phyloP scores from a whole-genome alignment of 2,888 invertebrate genomes.

The Sceliomorpha sp. region DNA sequence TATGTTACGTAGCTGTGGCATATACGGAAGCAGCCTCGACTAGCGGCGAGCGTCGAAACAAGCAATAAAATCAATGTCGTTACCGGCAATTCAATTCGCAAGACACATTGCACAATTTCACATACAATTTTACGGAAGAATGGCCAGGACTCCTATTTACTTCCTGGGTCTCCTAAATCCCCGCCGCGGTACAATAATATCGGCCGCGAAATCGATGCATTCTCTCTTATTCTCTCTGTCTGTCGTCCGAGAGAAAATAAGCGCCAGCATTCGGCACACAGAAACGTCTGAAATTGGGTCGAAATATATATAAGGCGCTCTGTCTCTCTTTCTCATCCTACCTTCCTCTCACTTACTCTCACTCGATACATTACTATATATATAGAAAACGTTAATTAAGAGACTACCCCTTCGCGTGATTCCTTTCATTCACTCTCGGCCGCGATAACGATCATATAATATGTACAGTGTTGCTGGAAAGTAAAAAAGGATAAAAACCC shows the following conservation, averaged over 20 bases:
- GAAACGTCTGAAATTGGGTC: conserved; percentile 35
- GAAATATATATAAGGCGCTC: conserved; percentile 17
- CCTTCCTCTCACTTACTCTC: not conserved
- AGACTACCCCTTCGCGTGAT: conserved; percentile 43
- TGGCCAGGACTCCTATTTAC: conserved; percentile 78
- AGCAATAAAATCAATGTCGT: conserved; percentile 81
- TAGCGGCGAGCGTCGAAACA: conserved; percentile 68
- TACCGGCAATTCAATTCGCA: conserved; percentile 80
- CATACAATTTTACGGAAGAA: conserved; percentile 81
- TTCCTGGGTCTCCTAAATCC: conserved; percentile 74
- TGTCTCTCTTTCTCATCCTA: conserved; percentile 1
- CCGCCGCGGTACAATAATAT: conserved; percentile 63
- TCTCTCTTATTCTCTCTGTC: conserved; percentile 14
- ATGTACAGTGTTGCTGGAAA: conserved; percentile 17
- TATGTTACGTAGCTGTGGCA: conserved; percentile 12
- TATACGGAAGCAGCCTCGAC: conserved; percentile 25
- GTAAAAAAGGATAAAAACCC: not conserved
- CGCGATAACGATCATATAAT: conserved; percentile 35
- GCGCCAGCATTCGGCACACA: conserved; percentile 16
- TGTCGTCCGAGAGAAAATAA: conserved; percentile 18
- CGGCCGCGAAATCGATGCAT: conserved; percentile 62
- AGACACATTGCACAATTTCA: conserved; percentile 81
- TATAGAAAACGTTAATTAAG: conserved; percentile 42
- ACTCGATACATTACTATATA: conserved; percentile 4
- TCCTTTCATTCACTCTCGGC: conserved; percentile 33